Evolutionary conservation across 2,797 vertebrate species (phyloP), one percentile per base, ranked within the genome.

Genomic region (Myripristis murdjan): DNA sequence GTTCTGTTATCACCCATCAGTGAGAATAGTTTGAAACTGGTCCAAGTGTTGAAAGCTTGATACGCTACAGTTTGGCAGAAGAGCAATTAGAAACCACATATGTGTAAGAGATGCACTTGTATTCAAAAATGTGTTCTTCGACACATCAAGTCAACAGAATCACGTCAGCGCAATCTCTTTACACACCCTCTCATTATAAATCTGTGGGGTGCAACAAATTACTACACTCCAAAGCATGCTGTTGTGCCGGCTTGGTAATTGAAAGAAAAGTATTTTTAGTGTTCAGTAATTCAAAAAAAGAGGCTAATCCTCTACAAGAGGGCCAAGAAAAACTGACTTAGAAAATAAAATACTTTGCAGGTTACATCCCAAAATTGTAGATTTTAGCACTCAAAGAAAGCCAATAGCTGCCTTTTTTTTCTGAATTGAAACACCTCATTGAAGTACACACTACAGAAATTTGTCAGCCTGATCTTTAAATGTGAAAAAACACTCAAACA

Each of bases 21-120:
- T 56, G 81, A 84, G 79, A 79, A 63, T 64, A 64, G 72, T n/a
- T 49, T 14, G 15, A 18, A 11, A 20, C 18, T 0, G 23, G 65
- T 73, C 74, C 35, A 1, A 58, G 64, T 56, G 0, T 20, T 53
- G 20, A 26, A 43, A 41, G 31, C 60, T 74, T 80, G 54, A 47
- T 18, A 7, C 54, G 82, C 54, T 44, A 0, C 56, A 2, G 70
- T 68, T 73, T 65, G 51, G 10, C 51, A 68, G 53, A 53, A 47
- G 54, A 78, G 59, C 72, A 64, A 79, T 87, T 81, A 79, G 39
- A 70, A 80, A 76, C 65, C 55, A 71, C 72, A 41, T 9, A 49
- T 64, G 75, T 76, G 83, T 76, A 48, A 28, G 66, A 70, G 61
- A 67, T 14, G 5, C 12, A 37, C 10, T 41, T 41, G 37, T 41